phyloP scores from a whole-genome alignment of 2,888 invertebrate genomes.

The Ceratothoa steindachneri region DNA sequence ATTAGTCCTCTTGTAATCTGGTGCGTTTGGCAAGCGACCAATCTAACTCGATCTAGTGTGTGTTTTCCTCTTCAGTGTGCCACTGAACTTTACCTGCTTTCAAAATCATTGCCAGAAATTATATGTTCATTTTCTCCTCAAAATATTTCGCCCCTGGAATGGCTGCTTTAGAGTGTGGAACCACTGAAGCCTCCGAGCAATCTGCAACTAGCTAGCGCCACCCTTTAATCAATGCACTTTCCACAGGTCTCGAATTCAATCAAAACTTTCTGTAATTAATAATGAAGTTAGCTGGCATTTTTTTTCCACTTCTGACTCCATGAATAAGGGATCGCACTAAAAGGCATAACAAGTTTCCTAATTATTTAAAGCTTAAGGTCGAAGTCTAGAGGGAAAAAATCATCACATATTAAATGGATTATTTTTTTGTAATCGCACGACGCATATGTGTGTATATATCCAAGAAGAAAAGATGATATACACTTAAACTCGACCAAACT shows the following conservation, averaged over 20 bases:
- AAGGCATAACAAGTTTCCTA: not conserved
- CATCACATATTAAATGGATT: not conserved
- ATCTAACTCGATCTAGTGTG: too few relatives aligned
- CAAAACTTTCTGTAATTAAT: constrained; percentile 25
- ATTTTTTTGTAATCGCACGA: not conserved
- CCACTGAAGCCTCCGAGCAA: too few relatives aligned
- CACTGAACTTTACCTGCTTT: too few relatives aligned
- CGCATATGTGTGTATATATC: not conserved
- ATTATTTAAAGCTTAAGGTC: not conserved
- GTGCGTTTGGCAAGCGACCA: too few relatives aligned
- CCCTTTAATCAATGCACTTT: not conserved
- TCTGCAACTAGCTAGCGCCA: too few relatives aligned
- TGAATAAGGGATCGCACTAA: not conserved
- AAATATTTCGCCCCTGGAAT: too few relatives aligned
- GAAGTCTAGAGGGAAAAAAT: not conserved
- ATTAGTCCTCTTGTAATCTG: too few relatives aligned
- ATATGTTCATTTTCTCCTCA: too few relatives aligned
- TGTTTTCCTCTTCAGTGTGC: too few relatives aligned
- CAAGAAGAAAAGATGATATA: not conserved
- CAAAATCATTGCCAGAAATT: too few relatives aligned
- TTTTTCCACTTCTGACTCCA: not conserved
- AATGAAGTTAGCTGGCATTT: constrained; percentile 17
- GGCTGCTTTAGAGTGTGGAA: too few relatives aligned
- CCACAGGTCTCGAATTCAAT: constrained; percentile 5
- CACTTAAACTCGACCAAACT: not conserved